Evolutionary conservation across 2,888 invertebrate species (phyloP).

Genomic region (Thyatira batis): DNA sequence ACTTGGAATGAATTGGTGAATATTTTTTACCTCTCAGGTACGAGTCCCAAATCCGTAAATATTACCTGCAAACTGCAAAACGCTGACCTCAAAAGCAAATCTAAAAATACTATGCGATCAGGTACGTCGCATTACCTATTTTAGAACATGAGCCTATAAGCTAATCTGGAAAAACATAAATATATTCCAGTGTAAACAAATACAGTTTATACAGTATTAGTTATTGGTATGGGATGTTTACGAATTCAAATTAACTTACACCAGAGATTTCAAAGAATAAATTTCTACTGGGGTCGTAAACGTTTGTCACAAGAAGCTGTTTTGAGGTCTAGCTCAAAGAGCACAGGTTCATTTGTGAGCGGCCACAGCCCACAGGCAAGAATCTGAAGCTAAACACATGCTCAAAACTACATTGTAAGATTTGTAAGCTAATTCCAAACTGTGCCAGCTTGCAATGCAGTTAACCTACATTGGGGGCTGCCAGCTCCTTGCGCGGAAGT

Average conservation of each 20-base stretch:
- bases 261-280: slow-evolving; percentile 19
- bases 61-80: not conserved
- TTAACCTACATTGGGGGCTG: slow-evolving; percentile 60
- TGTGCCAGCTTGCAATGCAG: slow-evolving; percentile 45
- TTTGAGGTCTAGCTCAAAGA: slow-evolving; percentile 11
- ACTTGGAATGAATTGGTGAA: not conserved
- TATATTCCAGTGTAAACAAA: not conserved
- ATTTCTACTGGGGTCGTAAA: slow-evolving; percentile 21
- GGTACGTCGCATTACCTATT: not conserved
- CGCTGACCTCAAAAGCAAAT: not conserved
- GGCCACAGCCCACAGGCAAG: not conserved
- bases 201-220: not conserved
- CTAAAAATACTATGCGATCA: too few species aligned
- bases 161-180: not conserved
- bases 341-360: not conserved
- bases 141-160: not conserved
- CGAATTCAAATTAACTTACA: not conserved
- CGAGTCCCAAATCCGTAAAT: not conserved
- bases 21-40: not conserved
- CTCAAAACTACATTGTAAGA: slow-evolving; percentile 32
- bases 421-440: slow-evolving; percentile 38
- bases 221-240: not conserved
- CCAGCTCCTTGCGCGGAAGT: slow-evolving; percentile 57
- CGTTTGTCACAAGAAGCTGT: slow-evolving; percentile 17
- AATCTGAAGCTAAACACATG: slow-evolving; percentile 16